phyloP scores from a whole-genome alignment of 2,888 invertebrate genomes.

The Dysmachus trigonus region DNA sequence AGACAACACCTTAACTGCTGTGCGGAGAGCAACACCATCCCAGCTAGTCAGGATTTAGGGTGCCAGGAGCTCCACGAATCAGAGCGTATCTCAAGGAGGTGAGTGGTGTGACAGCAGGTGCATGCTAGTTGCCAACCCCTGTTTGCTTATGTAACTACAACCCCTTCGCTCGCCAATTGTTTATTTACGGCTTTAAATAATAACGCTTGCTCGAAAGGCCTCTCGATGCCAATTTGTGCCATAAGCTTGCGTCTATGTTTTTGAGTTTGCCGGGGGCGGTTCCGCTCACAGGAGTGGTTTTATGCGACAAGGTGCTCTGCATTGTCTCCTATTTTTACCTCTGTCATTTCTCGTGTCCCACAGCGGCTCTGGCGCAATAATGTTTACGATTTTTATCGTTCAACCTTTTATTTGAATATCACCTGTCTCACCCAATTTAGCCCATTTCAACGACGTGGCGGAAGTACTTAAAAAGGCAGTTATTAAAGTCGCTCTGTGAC shows the following conservation, averaged over 20 bases:
- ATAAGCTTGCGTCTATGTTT: neutral
- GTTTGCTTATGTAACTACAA: neutral
- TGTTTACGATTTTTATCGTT: neutral
- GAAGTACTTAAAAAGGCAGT: neutral
- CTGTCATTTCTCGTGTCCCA: neutral
- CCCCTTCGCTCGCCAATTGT: neutral
- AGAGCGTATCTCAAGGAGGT: neutral
- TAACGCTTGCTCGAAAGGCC: neutral
- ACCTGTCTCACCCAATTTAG: neutral
- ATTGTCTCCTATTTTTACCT: neutral
- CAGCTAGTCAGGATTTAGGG: neutral
- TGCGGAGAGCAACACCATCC: neutral
- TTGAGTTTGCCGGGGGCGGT: neutral
- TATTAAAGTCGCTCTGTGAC: neutral
- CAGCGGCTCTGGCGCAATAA: neutral
- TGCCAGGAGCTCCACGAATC: neutral
- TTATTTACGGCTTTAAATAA: neutral
- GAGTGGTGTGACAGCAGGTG: neutral
- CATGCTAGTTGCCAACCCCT: neutral
- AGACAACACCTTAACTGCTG: neutral
- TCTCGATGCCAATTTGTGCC: neutral
- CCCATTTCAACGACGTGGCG: neutral
- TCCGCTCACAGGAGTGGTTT: neutral
- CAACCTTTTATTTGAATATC: neutral
- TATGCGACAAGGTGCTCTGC: neutral